A percentile compares a stretch with the other conserved stretches of the same genome.
Conservation (phyloP, 2,888 invertebrate genomes). For the Eupeodes latifasciatus region DNA sequence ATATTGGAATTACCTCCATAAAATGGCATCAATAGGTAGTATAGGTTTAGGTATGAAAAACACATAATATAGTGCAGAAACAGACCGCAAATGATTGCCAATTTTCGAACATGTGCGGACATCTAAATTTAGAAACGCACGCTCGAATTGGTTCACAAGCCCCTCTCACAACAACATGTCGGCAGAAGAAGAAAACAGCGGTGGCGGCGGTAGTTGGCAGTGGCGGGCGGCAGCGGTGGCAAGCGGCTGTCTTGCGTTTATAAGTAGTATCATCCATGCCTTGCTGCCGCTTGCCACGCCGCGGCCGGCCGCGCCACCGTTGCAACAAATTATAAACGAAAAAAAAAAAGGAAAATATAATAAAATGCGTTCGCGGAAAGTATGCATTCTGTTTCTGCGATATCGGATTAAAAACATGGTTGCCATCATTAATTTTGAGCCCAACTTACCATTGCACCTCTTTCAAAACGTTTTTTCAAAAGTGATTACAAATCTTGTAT, state of each 20-base stretch:
- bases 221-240: neutral
- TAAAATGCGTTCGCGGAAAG: conserved; percentile 54
- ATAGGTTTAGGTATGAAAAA: neutral
- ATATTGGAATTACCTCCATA: conserved; percentile 73
- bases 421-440: neutral
- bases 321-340: conserved; percentile 27
- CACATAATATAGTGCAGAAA: conserved; percentile 24
- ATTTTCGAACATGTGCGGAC: conserved; percentile 76
- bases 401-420: conserved; percentile 12
- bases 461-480: neutral
- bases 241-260: conserved; percentile 28
- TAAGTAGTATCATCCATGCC: conserved; percentile 60
- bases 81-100: conserved; percentile 73
- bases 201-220: neutral
- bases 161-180: conserved; percentile 51
- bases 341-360: conserved; percentile 27
- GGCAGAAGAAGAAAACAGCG: conserved; percentile 19
- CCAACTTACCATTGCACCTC: neutral
- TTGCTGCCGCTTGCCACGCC: neutral
- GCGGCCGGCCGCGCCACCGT: neutral
- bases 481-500: too few relatives aligned
- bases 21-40: conserved; percentile 62
- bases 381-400: conserved; percentile 42
- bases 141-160: conserved; percentile 73
- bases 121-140: conserved; percentile 74